phyloP scores from a whole-genome alignment of 2,888 invertebrate genomes.

The Conomelus anceps region DNA sequence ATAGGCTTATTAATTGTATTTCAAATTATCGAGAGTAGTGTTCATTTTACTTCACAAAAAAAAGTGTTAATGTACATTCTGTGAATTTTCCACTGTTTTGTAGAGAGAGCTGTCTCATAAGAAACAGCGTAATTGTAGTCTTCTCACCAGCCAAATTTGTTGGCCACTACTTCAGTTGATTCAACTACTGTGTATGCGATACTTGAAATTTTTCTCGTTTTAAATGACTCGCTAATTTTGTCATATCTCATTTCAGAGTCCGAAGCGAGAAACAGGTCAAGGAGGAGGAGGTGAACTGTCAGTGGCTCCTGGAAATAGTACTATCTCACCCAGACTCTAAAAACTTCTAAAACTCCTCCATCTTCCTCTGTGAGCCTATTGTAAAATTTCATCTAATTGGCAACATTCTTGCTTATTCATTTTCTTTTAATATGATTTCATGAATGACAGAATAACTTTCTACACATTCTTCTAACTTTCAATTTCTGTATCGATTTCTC shows the following conservation, averaged over 20 bases:
- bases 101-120: too few species aligned
- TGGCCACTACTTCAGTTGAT: background rate
- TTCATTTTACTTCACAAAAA: too few species aligned
- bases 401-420: background rate
- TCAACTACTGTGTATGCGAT: too few species aligned
- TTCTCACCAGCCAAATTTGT: background rate
- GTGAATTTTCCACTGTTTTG: too few species aligned
- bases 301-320: conserved; percentile 45
- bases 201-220: too few species aligned
- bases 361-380: background rate
- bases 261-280: conserved; percentile 50
- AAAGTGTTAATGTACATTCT: too few species aligned
- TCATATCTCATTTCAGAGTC: conserved; percentile 44
- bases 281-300: conserved; percentile 49
- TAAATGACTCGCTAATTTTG: too few species aligned
- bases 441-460: background rate
- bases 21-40: too few species aligned
- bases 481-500: background rate
- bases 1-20: too few species aligned
- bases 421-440: background rate
- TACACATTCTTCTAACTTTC: background rate
- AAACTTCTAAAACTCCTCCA: conserved; percentile 7
- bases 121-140: too few species aligned
- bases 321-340: conserved; percentile 18
- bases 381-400: background rate